phyloP scores from a whole-genome alignment of 2,797 vertebrate species.

The Ataeniobius toweri region DNA sequence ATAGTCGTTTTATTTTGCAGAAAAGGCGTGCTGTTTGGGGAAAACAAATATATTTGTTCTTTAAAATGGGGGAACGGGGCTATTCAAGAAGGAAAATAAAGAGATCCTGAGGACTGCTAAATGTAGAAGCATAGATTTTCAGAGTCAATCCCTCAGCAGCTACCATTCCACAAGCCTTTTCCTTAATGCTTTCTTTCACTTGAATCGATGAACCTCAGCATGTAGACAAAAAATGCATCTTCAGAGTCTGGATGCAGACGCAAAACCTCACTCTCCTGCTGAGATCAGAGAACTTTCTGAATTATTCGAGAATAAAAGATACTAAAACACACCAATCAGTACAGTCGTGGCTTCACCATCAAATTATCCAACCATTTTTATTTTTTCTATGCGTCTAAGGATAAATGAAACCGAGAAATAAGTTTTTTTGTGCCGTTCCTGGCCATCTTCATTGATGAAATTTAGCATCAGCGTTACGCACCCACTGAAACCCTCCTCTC shows the following conservation, averaged over 20 bases:
- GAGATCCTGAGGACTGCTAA: background rate
- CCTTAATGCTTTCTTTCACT: background rate
- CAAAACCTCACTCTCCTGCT: slow-evolving; percentile 25
- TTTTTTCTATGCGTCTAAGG: background rate
- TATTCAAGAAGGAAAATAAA: background rate
- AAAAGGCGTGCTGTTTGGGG: background rate
- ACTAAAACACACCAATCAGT: background rate
- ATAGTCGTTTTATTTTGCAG: background rate
- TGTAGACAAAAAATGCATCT: background rate
- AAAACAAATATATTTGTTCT: background rate
- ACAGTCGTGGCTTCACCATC: background rate
- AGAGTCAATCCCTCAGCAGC: background rate
- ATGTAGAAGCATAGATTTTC: slow-evolving; percentile 3
- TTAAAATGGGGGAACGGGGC: background rate
- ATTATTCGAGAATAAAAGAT: slow-evolving; percentile 46
- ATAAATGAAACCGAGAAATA: background rate
- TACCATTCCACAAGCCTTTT: background rate
- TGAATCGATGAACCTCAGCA: background rate
- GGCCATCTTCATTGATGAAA: slow-evolving; percentile 69
- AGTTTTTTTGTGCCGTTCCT: background rate
- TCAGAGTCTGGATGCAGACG: slow-evolving; percentile 8
- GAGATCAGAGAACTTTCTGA: slow-evolving; percentile 63
- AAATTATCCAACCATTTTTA: background rate
- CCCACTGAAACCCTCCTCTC: slow-evolving; percentile 39
- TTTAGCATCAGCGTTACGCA: slow-evolving; percentile 52